phyloP scores from a whole-genome alignment of 2,888 invertebrate species.

The Octonoba sinensis region DNA sequence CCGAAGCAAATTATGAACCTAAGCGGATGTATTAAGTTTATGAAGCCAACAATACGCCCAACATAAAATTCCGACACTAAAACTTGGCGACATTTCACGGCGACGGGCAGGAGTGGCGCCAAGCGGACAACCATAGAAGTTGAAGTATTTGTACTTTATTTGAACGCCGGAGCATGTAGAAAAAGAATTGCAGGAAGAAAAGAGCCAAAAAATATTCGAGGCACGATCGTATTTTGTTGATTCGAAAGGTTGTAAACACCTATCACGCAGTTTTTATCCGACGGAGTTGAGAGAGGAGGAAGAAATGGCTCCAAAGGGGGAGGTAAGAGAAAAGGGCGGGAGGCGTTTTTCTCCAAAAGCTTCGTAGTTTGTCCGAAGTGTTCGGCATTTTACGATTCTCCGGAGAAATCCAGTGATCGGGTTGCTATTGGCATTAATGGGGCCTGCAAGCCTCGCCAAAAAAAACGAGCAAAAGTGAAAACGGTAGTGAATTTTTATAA shows the following conservation, averaged over 20 bases:
- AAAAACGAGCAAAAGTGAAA: background rate
- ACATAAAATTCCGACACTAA: conserved; percentile 15
- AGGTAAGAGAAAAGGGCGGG: conserved; percentile 9
- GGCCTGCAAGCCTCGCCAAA: conserved; percentile 6
- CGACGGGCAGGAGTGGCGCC: background rate
- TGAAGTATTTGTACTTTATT: conserved; percentile 57
- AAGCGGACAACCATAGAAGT: conserved; percentile 41
- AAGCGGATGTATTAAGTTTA: conserved; percentile 42
- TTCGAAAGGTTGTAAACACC: conserved; percentile 58
- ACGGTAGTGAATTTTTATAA: no score
- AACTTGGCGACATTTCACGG: background rate
- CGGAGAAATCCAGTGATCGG: conserved; percentile 38
- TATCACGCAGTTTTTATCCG: conserved; percentile 46
- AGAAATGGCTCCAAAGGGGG: conserved; percentile 8
- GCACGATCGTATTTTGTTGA: conserved; percentile 60
- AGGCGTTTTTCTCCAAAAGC: conserved; percentile 50
- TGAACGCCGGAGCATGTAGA: conserved; percentile 30
- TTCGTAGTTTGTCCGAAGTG: conserved; percentile 41
- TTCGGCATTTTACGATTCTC: conserved; percentile 54
- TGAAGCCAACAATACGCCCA: conserved; percentile 41
- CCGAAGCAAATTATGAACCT: conserved; percentile 34
- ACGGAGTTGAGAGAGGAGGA: background rate
- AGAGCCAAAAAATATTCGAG: conserved; percentile 15
- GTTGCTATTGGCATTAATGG: conserved; percentile 54
- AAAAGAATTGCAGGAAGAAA: conserved; percentile 24